Percentiles rank a stretch among this genome's conserved stretches.
Evolutionary conservation across 2,113 vertebrate species (phyloP).

Genomic region (Engystomops pustulosus): DNA sequence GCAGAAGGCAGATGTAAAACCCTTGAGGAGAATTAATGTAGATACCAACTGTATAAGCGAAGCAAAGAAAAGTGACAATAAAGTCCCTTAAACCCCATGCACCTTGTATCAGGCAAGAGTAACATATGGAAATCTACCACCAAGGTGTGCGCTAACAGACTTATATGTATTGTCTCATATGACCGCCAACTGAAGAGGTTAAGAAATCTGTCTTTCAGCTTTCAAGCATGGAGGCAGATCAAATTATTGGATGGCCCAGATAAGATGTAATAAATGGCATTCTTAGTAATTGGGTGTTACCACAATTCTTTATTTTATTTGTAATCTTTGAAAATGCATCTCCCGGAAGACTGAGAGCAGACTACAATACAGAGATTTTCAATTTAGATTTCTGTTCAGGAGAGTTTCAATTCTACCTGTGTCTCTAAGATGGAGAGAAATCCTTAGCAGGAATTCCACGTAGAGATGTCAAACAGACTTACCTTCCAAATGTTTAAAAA

Average conservation of each 20-base stretch:
- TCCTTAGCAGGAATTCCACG: conserved; percentile 31
- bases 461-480: not conserved
- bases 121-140: not conserved
- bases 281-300: conserved; percentile 56
- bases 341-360: conserved; percentile 45
- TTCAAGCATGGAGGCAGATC: conserved; percentile 38
- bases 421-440: conserved; percentile 35
- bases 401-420: conserved; percentile 29
- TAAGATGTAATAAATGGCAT: conserved; percentile 58
- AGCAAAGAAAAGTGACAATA: not conserved
- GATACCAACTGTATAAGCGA: conserved; percentile 26
- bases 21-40: conserved; percentile 42
- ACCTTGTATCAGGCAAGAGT: not conserved
- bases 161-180: not conserved
- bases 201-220: conserved; percentile 29
- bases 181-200: conserved; percentile 22
- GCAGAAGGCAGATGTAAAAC: conserved; percentile 50
- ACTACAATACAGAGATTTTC: conserved; percentile 55
- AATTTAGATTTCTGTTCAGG: conserved; percentile 58
- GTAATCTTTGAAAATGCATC: conserved; percentile 57
- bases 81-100: conserved; percentile 13
- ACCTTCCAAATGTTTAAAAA: conserved; percentile 20
- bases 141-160: not conserved
- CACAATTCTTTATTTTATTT: conserved; percentile 57
- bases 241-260: conserved; percentile 52